Evolutionary conservation across 2,797 vertebrate genomes (phyloP), one percentile per base, ranked within the genome.

Genomic region (Darevskia mixta): DNA sequence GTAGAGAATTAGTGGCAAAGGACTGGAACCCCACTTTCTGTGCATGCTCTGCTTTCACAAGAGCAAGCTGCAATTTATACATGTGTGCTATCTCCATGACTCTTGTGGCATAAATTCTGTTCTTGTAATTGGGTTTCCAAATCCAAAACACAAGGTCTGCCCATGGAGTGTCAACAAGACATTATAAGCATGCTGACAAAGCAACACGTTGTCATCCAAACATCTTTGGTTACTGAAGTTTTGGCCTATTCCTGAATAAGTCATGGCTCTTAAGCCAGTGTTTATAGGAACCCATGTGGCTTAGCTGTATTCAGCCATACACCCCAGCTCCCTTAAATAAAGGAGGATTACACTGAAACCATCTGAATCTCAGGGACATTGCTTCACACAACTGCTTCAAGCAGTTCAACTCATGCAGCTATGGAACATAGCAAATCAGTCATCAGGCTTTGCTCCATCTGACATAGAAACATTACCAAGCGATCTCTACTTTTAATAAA

Each of bases 401-500:
- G 10, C 20, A 35, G 17, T 38, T 83, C 17, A 11, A 5, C 18
- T 38, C 27, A 58, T n/a, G 5, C 38, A 29, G 27, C 80, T 82
- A 27, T 7, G 18, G 27, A 67, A 82, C 43, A 27, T 76, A 61
- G 49, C 49, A 55, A 38, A 35, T 73, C 32, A 75, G 32, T 13
- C 7, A 10, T 35, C 9, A 13, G n/a, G 20, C n/a, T 35, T 29
- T 38, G 32, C 20, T 73, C 58, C 79, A 29, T 8, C 4, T 18
- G 83, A 84, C 29, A 38, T 8, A 38, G 85, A 87, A 82, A 29
- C 17, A 35, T 80, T 27, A 15, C 73, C 3, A 83, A 89, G 85
- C 17, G 1, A 1, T 11, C 25, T 23, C 0, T 79, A 66, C 32
- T 2, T n/a, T 87, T 58, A 41, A 83, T 85, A 72, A 71, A 43